Conservation (phyloP, 30 jellyfish, hydroid and myxozoan genomes). For the Pelagia noctiluca region DNA sequence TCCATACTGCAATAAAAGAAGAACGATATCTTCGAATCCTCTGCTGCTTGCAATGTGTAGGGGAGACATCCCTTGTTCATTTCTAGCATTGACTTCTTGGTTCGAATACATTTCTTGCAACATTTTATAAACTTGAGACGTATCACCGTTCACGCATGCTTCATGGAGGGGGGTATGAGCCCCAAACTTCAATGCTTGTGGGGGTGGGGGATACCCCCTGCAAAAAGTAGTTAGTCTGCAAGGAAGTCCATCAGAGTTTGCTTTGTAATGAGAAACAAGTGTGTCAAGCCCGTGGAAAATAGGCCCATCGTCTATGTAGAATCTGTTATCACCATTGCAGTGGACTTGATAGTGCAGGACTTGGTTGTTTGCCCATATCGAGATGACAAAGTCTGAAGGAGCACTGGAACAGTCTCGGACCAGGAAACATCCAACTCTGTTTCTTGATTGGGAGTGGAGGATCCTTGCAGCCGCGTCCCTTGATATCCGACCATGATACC, state of each 20-base stretch:
- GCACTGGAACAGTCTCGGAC: constrained; percentile 93
- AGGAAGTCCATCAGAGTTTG: constrained; percentile 88
- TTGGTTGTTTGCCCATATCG: constrained; percentile 68
- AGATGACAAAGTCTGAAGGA: constrained; percentile 84
- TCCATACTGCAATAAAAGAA: constrained; percentile 53
- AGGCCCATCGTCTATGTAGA: constrained; percentile 93
- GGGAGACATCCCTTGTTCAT: constrained; percentile 84
- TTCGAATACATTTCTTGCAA: constrained; percentile 65
- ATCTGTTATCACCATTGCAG: constrained; percentile 79
- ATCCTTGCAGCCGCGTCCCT: constrained; percentile 85
- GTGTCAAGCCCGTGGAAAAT: constrained; percentile 89
- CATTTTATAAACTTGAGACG: constrained; percentile 44
- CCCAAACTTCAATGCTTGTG: constrained; percentile 77
- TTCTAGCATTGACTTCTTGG: constrained; percentile 76
- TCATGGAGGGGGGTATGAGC: constrained; percentile 76
- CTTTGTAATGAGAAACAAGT: constrained; percentile 72
- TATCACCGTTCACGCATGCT: constrained; percentile 66
- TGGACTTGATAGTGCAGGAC: constrained; percentile 87
- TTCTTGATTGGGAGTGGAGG: constrained; percentile 59
- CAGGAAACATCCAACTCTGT: constrained; percentile 81
- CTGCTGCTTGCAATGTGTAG: constrained; percentile 82
- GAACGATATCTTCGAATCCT: constrained; percentile 67
- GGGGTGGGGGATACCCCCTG: constrained; percentile 81
- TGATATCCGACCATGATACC: constrained; percentile 92
- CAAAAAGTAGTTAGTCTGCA: constrained; percentile 78